Base-by-base conservation (phyloP, 1,140 invertebrate species). In the Andrena cerasifolii region DNA sequence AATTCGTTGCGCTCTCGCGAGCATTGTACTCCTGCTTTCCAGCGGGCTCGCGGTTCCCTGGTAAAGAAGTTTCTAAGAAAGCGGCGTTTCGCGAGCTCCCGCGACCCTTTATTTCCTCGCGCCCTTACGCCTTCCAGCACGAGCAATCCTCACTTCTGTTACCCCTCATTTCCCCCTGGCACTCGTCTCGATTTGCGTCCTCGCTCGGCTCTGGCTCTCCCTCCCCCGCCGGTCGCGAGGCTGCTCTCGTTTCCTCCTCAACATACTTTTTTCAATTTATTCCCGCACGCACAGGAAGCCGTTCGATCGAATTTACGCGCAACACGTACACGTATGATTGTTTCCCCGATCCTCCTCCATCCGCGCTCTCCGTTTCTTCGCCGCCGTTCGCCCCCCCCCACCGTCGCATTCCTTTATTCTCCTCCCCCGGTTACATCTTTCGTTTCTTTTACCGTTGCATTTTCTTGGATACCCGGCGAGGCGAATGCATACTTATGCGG, bases 51-150 rank as follows among this genome's bases (percentile, higher is more conserved):
- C 26, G 70, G 28, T 67, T 33, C 43, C 14, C 18, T 45, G 45
- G 24, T 53, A 63, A 59, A 83, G 54, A 62, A 77, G 66, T 77
- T 80, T 73, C 81, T 63, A 80, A 83, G 83, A 83, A 84, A 83
- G 72, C 61, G 67, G 68, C 81, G 75, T 71, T 79, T 72, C 77
- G 72, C 67, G 68, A 80, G 78, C 76, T 80, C 80, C 74, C 77
- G 78, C 72, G 62, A 76, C 78, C 72, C 83, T 83, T 84, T 84
- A 84, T 80, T 83, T 83, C 73, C 59, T 18, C 78, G 49, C 67
- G 77, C 78, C 80, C 71, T 84, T 73, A 83, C 56, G 10, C 10
- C 78, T 45, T 63, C 47, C 31, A 54, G 47, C 10, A 53, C 71
- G 62, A 79, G 58, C 75, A 81, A 74, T 81, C 59, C 24, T 6